Conservation (phyloP, 2,797 vertebrate genomes). For the Sebastes iracundus region DNA sequence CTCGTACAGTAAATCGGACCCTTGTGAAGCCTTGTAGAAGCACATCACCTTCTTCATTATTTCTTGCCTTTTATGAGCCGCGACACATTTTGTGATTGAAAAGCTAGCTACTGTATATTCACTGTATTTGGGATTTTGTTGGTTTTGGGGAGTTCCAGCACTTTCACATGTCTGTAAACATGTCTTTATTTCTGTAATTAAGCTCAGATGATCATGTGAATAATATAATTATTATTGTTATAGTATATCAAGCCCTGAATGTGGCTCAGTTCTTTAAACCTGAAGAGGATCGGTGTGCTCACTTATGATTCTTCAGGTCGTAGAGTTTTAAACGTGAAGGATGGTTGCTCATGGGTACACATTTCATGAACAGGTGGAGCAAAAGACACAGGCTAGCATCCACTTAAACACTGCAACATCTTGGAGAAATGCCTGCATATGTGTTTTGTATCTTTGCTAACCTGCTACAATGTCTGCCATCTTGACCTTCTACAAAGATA, state of each 20-base stretch:
- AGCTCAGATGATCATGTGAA: constrained; percentile 40
- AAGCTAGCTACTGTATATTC: constrained; percentile 50
- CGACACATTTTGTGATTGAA: constrained; percentile 47
- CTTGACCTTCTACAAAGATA: neutral
- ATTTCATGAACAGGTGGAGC: neutral
- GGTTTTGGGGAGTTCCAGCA: constrained; percentile 50
- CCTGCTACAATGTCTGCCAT: neutral
- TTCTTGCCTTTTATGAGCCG: constrained; percentile 34
- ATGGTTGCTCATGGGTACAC: neutral
- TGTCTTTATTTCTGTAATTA: constrained; percentile 19
- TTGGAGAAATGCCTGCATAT: neutral
- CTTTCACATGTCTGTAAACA: constrained; percentile 51
- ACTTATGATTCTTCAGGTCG: constrained; percentile 32
- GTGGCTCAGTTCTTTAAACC: neutral
- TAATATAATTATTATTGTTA: constrained; percentile 12
- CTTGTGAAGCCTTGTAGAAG: neutral
- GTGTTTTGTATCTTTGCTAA: neutral
- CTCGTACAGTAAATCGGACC: neutral
- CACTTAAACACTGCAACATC: neutral
- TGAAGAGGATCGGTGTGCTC: constrained; percentile 27
- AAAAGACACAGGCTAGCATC: neutral
- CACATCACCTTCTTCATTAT: neutral
- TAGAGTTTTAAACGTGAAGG: constrained; percentile 30
- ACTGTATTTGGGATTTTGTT: constrained; percentile 39
- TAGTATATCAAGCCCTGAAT: neutral